Evolutionary conservation across 35 echinoderm and acorn worm species (phyloP).

Genomic region (Apostichopus japonicus): DNA sequence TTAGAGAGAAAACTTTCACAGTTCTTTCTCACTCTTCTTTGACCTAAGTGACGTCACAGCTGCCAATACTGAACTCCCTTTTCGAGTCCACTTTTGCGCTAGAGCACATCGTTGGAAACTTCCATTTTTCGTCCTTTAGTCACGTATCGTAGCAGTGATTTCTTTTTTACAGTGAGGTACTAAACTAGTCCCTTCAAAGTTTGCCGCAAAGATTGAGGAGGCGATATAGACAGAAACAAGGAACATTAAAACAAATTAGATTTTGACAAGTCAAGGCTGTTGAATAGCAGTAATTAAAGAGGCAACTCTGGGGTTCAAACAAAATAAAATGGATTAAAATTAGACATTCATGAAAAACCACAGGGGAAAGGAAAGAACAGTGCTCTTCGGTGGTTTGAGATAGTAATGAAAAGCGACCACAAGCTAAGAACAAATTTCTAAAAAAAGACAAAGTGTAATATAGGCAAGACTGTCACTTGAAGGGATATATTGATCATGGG

Average conservation of each 20-base stretch:
- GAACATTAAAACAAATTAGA: constrained; percentile 16
- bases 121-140: too few relatives aligned
- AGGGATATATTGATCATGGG: not conserved
- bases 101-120: not conserved
- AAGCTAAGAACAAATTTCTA: not conserved
- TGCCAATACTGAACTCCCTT: not conserved
- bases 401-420: not conserved
- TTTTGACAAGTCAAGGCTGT: constrained; percentile 18
- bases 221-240: not conserved
- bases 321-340: not conserved
- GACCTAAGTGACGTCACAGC: not conserved
- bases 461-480: not conserved
- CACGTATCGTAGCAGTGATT: not conserved
- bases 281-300: constrained; percentile 20
- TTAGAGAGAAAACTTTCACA: too few relatives aligned
- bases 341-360: not conserved
- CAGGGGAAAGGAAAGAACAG: not conserved
- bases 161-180: not conserved
- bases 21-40: too few relatives aligned
- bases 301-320: not conserved
- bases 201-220: not conserved
- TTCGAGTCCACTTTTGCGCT: not conserved
- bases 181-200: constrained; percentile 41
- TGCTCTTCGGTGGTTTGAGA: not conserved
- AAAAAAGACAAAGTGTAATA: not conserved